phyloP scores from a whole-genome alignment of 2,888 invertebrate genomes.

The Ophioninae sp. region DNA sequence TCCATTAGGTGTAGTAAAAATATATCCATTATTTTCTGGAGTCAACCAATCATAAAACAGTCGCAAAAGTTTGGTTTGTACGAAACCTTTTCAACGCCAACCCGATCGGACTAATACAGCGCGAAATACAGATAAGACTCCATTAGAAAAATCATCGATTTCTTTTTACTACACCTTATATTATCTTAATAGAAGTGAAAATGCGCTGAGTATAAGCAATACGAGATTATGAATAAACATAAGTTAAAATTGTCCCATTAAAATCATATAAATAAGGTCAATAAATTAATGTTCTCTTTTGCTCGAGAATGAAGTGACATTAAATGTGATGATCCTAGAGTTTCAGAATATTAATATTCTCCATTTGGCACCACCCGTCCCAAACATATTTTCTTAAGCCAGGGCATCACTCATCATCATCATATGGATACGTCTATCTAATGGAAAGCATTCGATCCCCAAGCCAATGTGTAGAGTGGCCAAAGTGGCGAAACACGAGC shows the following conservation, averaged over 20 bases:
- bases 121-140: no score
- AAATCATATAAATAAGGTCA: background rate
- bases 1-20: no score
- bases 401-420: background rate
- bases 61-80: no score
- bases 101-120: no score
- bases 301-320: background rate
- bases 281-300: background rate
- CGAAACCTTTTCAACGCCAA: no score
- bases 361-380: background rate
- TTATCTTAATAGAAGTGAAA: background rate
- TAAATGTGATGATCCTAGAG: background rate
- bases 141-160: no score
- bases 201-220: background rate
- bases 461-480: no score
- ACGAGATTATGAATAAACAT: background rate
- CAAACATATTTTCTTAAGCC: background rate
- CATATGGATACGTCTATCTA: constrained; percentile 38
- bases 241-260: background rate
- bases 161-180: no score
- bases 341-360: background rate
- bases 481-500: no score
- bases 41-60: no score
- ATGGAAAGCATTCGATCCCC: constrained; percentile 23
- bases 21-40: no score